Percentiles rank a stretch among this genome's conserved stretches.
Conservation (phyloP, 2,888 invertebrate genomes). For the Drosophila merina region DNA sequence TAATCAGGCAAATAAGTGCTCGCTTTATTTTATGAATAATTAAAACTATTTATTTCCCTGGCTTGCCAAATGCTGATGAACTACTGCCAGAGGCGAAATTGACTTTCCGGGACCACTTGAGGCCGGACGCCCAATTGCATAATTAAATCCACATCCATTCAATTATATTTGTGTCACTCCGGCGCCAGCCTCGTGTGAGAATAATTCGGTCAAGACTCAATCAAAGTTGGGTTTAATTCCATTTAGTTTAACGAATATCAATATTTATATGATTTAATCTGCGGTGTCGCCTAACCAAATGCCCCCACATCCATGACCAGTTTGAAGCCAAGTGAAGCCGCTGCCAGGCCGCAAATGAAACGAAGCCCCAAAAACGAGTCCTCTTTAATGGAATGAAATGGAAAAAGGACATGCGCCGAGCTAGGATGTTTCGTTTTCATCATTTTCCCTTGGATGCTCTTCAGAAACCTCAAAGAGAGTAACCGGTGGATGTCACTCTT, state of each 20-base stretch:
- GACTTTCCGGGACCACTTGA: slow-evolving; percentile 28
- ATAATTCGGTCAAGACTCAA: slow-evolving; percentile 27
- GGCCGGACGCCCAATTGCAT: slow-evolving; percentile 29
- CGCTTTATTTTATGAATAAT: slow-evolving; percentile 47
- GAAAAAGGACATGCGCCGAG: slow-evolving; percentile 32
- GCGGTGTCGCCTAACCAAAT: slow-evolving; percentile 5
- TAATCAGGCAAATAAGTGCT: slow-evolving; percentile 44
- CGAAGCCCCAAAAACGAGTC: slow-evolving; percentile 10
- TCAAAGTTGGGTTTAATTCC: slow-evolving; percentile 28
- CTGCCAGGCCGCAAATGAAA: slow-evolving; percentile 49
- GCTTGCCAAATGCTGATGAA: slow-evolving; percentile 26
- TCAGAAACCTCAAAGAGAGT: slow-evolving; percentile 16
- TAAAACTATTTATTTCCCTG: slow-evolving; percentile 29
- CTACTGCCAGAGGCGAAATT: slow-evolving; percentile 30
- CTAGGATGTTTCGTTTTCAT: slow-evolving; percentile 25
- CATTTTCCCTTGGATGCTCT: slow-evolving; percentile 19
- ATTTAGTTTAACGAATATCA: slow-evolving; percentile 30
- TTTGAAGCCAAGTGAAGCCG: slow-evolving; percentile 30
- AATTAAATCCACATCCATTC: slow-evolving; percentile 39
- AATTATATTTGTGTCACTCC: slow-evolving; percentile 35
- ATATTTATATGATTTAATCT: slow-evolving; percentile 20
- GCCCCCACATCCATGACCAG: not conserved
- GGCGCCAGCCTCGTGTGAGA: slow-evolving; percentile 15
- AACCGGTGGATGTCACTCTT: not conserved
- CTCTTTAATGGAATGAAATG: slow-evolving; percentile 14